Conservation (phyloP, 1,140 invertebrate genomes). For the Drosophila asahinai region DNA sequence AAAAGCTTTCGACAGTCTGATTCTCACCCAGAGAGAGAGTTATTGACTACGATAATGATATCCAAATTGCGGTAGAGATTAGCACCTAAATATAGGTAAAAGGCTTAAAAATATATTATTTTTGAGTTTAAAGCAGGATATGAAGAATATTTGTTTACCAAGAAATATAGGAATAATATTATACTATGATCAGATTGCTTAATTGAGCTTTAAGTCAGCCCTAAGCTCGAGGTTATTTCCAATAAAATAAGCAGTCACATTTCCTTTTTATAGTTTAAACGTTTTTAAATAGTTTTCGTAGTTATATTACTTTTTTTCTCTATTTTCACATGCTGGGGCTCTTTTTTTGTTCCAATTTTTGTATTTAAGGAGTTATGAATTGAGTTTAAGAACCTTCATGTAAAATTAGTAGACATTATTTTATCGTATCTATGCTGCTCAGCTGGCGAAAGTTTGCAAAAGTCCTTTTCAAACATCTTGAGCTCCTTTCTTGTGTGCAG, state of each 20-base stretch:
- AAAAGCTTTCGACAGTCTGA: constrained; percentile 7
- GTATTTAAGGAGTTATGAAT: neutral
- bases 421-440: constrained; percentile 30
- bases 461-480: constrained; percentile 21
- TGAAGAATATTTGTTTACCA: too few relatives aligned
- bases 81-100: neutral
- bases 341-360: neutral
- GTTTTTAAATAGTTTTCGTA: neutral
- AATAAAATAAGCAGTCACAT: neutral
- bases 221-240: too few relatives aligned
- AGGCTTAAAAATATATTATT: neutral
- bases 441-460: constrained; percentile 26
- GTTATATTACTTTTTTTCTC: neutral
- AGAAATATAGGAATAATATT: too few relatives aligned
- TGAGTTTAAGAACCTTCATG: neutral
- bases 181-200: too few relatives aligned
- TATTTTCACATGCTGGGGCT: neutral
- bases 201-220: too few relatives aligned
- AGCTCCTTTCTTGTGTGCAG: constrained; percentile 42
- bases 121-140: too few relatives aligned
- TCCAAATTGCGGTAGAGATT: neutral
- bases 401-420: constrained; percentile 48
- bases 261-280: neutral
- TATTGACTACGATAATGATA: too few relatives aligned
- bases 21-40: neutral